phyloP scores from a whole-genome alignment of 2,888 invertebrate species.

The Drosophila ustulata region DNA sequence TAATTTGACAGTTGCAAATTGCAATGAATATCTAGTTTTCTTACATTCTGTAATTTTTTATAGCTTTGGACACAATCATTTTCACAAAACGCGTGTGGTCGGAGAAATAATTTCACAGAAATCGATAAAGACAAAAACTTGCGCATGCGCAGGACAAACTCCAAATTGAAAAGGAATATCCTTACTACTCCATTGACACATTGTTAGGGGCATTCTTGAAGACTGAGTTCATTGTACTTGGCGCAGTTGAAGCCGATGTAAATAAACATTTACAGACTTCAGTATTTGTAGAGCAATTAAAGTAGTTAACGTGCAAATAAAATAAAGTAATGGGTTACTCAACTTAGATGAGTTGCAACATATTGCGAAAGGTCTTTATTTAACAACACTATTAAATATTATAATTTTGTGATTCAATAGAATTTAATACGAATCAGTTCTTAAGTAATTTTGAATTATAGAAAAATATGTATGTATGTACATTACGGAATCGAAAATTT shows the following conservation, averaged over 20 bases:
- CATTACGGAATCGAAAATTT: no score
- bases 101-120: slow-evolving; percentile 42
- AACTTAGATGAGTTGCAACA: neutral
- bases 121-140: slow-evolving; percentile 45
- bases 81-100: slow-evolving; percentile 54
- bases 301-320: neutral
- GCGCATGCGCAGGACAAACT: slow-evolving; percentile 36
- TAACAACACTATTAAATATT: no score
- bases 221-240: neutral
- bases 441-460: no score
- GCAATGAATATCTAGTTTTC: slow-evolving; percentile 70
- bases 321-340: neutral
- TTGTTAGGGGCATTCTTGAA: neutral
- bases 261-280: neutral
- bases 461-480: no score
- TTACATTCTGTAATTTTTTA: slow-evolving; percentile 96
- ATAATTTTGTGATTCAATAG: no score
- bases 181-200: neutral
- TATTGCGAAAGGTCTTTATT: neutral
- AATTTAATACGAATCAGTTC: no score
- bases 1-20: neutral
- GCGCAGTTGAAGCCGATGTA: neutral
- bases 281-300: neutral
- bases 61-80: slow-evolving; percentile 92
- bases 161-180: slow-evolving; percentile 1